Conservation (phyloP, 2,888 invertebrate genomes). For the Elysia crispata region DNA sequence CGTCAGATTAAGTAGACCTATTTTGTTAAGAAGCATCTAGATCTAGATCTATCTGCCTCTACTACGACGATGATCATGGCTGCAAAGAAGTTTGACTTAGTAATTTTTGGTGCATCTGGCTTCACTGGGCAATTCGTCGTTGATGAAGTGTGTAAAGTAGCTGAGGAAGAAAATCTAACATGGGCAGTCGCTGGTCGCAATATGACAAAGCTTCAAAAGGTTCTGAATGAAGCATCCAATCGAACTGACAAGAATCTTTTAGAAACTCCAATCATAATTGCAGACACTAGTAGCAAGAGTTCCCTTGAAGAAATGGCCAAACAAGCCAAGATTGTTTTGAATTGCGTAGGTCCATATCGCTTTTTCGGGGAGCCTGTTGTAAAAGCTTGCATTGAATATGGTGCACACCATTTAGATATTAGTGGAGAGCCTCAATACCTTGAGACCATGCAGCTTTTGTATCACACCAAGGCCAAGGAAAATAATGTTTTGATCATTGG, state of each 20-base stretch:
- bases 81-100: slow-evolving; percentile 81
- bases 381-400: slow-evolving; percentile 88
- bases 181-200: slow-evolving; percentile 95
- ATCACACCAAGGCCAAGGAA: slow-evolving; percentile 83
- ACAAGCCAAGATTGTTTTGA: slow-evolving; percentile 88
- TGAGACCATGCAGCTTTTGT: slow-evolving; percentile 90
- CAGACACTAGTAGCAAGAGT: slow-evolving; percentile 86
- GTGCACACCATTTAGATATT: slow-evolving; percentile 93
- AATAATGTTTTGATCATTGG: slow-evolving; percentile 91
- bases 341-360: slow-evolving; percentile 91
- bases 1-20: no score
- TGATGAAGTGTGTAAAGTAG: slow-evolving; percentile 80
- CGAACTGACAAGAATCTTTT: slow-evolving; percentile 79
- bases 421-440: slow-evolving; percentile 94
- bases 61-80: no score
- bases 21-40: no score
- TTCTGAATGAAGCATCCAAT: slow-evolving; percentile 78
- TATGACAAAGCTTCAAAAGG: slow-evolving; percentile 80
- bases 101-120: slow-evolving; percentile 96
- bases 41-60: no score
- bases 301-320: slow-evolving; percentile 89
- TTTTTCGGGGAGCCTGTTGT: slow-evolving; percentile 94
- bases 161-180: slow-evolving; percentile 81
- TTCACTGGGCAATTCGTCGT: slow-evolving; percentile 94
- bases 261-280: slow-evolving; percentile 84